Evolutionary conservation across 2,888 invertebrate species (phyloP).

Genomic region (Campoplex nolae): DNA sequence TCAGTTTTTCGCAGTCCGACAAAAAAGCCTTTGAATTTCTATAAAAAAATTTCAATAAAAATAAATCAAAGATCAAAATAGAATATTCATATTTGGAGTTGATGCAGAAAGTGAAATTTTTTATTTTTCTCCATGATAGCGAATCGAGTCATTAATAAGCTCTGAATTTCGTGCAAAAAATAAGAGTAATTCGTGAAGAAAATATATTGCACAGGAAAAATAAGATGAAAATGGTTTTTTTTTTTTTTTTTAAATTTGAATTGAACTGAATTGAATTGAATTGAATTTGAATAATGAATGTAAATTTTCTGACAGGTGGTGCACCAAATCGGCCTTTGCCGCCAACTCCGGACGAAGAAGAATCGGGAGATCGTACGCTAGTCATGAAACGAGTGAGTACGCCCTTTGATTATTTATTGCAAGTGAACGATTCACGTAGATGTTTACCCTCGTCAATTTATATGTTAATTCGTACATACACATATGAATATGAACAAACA

Average conservation of each 20-base stretch:
- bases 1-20: background rate
- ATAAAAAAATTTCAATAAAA: too few species aligned
- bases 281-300: background rate
- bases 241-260: background rate
- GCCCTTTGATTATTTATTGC: constrained; percentile 67
- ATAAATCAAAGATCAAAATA: too few species aligned
- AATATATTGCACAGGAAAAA: too few species aligned
- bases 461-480: constrained; percentile 39
- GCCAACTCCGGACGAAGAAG: constrained; percentile 97
- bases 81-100: background rate
- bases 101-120: background rate
- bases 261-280: too few species aligned
- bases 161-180: background rate
- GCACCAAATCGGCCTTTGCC: constrained; percentile 97
- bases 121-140: background rate
- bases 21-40: background rate
- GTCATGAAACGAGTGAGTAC: constrained; percentile 95
- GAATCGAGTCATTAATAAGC: background rate
- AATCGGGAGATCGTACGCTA: constrained; percentile 94
- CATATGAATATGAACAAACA: constrained; percentile 31
- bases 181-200: too few species aligned
- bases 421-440: constrained; percentile 73
- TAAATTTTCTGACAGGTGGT: constrained; percentile 85
- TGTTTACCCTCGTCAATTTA: constrained; percentile 66
- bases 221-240: constrained; percentile 2